phyloP scores from a whole-genome alignment of 1,140 invertebrate species.

The Ceratina australensis region DNA sequence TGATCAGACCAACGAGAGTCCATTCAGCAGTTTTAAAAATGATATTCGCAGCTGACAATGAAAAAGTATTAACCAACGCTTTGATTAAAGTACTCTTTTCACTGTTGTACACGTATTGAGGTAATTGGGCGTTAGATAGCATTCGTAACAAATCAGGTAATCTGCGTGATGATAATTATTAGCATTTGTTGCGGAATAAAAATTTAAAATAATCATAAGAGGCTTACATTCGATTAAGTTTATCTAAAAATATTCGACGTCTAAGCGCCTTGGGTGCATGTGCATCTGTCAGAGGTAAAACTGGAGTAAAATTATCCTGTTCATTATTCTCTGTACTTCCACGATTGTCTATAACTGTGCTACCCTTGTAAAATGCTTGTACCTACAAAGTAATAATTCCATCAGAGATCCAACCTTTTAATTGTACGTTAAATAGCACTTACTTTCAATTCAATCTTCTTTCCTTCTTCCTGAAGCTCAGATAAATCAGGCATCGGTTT shows the following conservation, averaged over 20 bases:
- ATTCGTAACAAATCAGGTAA: conserved; percentile 75
- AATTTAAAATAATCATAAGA: conserved; percentile 18
- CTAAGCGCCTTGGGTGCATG: conserved; percentile 74
- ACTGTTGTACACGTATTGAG: conserved; percentile 56
- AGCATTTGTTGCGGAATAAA: background rate
- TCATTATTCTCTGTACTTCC: conserved; percentile 33
- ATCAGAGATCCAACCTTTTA: background rate
- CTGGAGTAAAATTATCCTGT: conserved; percentile 39
- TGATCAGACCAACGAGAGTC: conserved; percentile 76
- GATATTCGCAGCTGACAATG: conserved; percentile 76
- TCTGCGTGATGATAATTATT: conserved; percentile 53
- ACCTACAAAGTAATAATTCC: conserved; percentile 63
- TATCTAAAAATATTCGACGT: conserved; percentile 77
- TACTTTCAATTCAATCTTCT: conserved; percentile 75
- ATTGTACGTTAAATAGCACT: conserved; percentile 18
- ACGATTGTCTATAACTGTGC: conserved; percentile 56
- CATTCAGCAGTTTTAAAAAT: conserved; percentile 77
- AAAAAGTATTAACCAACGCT: conserved; percentile 75
- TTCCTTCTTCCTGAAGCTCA: conserved; percentile 72
- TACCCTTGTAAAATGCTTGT: conserved; percentile 74
- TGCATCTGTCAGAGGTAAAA: conserved; percentile 74
- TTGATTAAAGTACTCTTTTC: conserved; percentile 65
- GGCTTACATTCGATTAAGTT: conserved; percentile 74
- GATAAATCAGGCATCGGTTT: conserved; percentile 76
- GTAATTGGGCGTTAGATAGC: conserved; percentile 59